Base-by-base conservation (phyloP, 92 coral and sea anemone species). In the Parazoanthus atlanticus region DNA sequence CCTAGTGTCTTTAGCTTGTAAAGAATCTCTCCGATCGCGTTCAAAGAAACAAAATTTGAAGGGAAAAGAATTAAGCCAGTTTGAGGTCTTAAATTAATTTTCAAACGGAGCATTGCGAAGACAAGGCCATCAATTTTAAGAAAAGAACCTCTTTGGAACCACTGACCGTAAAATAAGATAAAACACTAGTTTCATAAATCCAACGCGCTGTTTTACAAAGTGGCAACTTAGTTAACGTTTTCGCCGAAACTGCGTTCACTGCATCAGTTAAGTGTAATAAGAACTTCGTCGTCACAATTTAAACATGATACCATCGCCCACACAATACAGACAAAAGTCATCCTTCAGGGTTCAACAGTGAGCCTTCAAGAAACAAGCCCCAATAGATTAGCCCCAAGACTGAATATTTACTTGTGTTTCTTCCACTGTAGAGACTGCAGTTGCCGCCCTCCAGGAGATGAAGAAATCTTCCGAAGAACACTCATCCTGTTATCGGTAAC, bases 371-470 rank as follows among this genome's bases (percentile, higher is more conserved):
- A 61, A 25, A 23, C 5, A 10, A 61, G 69, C 28, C n/a, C 61
- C 23, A 67, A 82, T 16, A 73, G 88, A 80, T 76, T 6, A 16
- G 46, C 38, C 78, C 17, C 52, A 0, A 49, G 13, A 5, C 28
- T 54, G 21, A 74, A 15, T 46, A 17, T 23, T 11, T 47, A 52
- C 32, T 69, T 10, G n/a, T 33, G 40, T 34, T 38, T 78, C 71
- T 43, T 38, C 43, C 25, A 9, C 0, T 34, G 25, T 71, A 95
- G 98, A 95, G 82, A 93, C 93, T 6, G 95, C 98, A 16, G 88
- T 95, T 69, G 89, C 86, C 52, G 98, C 94, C 40, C 69, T 95
- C 29, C 93, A 95, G 86, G 96, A 95, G 58, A 79, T 95, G 72
- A 95, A 93, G 91, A 95, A 93, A 75, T 79, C 92, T 10, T 78